phyloP scores from a whole-genome alignment of 2,113 vertebrate species.

The Forbesichthys agassizii region DNA sequence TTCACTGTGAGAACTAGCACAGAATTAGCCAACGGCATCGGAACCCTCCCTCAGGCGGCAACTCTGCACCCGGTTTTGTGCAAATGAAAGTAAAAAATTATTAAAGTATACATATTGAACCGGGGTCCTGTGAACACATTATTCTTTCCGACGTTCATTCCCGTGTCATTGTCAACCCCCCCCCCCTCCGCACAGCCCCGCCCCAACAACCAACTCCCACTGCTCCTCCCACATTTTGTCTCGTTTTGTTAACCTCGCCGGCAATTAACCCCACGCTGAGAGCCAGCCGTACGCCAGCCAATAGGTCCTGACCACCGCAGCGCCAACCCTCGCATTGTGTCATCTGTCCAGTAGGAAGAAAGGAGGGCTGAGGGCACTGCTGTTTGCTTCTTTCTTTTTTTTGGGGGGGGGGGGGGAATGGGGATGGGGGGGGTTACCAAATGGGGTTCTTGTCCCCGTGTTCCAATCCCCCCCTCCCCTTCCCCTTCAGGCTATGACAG shows the following conservation, averaged over 20 bases:
- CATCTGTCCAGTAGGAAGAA: constrained; percentile 65
- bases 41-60: neutral
- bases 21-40: neutral
- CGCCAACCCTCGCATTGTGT: constrained; percentile 71
- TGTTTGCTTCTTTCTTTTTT: constrained; percentile 13
- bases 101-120: constrained; percentile 28
- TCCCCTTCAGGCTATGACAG: constrained; percentile 59
- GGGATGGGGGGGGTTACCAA: constrained; percentile 25
- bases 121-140: neutral
- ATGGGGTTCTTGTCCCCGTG: constrained; percentile 2
- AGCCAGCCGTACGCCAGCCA: constrained; percentile 53
- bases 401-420: constrained; percentile 12
- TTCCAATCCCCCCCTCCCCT: neutral
- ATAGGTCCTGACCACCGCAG: constrained; percentile 42
- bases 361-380: constrained; percentile 46
- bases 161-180: neutral
- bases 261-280: constrained; percentile 76
- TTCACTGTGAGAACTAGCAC: no score
- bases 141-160: constrained; percentile 28
- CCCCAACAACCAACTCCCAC: constrained; percentile 20
- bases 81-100: constrained; percentile 6
- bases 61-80: neutral
- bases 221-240: constrained; percentile 69
- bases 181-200: neutral
- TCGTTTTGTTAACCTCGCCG: constrained; percentile 78